A percentile compares a stretch with the other conserved stretches of the same genome.
Evolutionary conservation across 2,888 invertebrate genomes (phyloP).

Genomic region (Protodeltote pygarga): DNA sequence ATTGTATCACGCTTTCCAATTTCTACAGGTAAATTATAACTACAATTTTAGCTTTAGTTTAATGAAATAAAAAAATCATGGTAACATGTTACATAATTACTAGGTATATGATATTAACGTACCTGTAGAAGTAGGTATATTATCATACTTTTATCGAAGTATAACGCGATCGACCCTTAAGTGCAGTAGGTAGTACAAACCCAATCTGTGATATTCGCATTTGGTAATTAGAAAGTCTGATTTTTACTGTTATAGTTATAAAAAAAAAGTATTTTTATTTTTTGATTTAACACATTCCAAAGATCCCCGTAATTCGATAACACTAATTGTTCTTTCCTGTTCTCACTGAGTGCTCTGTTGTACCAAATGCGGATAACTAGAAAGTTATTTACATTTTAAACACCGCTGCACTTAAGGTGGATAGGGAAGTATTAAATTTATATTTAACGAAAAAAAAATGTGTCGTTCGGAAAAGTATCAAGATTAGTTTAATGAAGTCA

Average conservation of each 20-base stretch:
- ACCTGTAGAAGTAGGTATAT: conserved; percentile 2
- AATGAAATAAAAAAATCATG: too few relatives aligned
- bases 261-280: conserved; percentile 50
- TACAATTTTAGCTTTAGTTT: too few relatives aligned
- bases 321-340: conserved; percentile 67
- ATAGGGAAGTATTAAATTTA: conserved; percentile 64
- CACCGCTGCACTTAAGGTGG: conserved; percentile 85
- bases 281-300: conserved; percentile 74
- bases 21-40: too few relatives aligned
- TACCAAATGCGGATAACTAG: conserved; percentile 84
- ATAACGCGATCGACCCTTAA: conserved; percentile 66
- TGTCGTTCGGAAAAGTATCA: conserved; percentile 36
- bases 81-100: too few relatives aligned
- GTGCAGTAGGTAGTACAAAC: conserved; percentile 82
- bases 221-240: conserved; percentile 81
- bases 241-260: conserved; percentile 59
- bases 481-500: conserved; percentile 23
- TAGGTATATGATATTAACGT: background rate
- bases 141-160: conserved; percentile 33
- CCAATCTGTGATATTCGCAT: conserved; percentile 86
- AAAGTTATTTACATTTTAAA: conserved; percentile 74
- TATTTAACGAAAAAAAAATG: conserved; percentile 28
- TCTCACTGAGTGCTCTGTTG: conserved; percentile 79
- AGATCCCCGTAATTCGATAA: conserved; percentile 54
- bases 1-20: too few relatives aligned